Base-by-base conservation (phyloP, 2,113 vertebrate species). In the Sylvietta virens region DNA sequence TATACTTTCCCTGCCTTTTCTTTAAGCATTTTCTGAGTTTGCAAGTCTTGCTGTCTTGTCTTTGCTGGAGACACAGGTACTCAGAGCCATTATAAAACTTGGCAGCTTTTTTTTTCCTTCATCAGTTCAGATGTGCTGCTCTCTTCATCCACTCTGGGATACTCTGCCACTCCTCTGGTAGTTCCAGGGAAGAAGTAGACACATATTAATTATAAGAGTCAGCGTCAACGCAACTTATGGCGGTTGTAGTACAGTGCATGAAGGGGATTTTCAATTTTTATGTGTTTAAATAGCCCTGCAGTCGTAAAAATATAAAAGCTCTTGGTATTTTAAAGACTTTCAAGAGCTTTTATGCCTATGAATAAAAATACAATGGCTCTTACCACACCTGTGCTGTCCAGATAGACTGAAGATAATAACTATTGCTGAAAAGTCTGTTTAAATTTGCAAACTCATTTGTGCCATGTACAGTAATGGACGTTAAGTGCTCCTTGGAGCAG, bases 401-500 rank as follows among this genome's bases (percentile, higher is more conserved):
- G 18, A 23, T 35, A 82, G 66, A 53, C 42, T 24, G 20, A 56
- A 84, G 66, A 42, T 73, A 87, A 21, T 50, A 90, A 26, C 42
- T 88, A 13, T 66, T 90, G 51, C 71, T 86, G 84, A 86, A 83
- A 95, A 94, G 37, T 58, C 57, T 47, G 21, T 86, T 84, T 89
- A 87, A 83, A 92, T 64, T 88, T 88, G 42, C 50, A 79, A 58
- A 84, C 31, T 80, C 14, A 0, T 51, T 82, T 86, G 42, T 94
- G 26, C 44, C 3, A 0, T 78, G 44, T 85, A 62, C n/a, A 58
- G 1, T 95, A 96, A 84, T 53, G 81, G 88, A 84, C 35, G 66
- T 88, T 84, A 81, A 96, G 48, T 86, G 72, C 40, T 95, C 71
- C 84, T 88, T 82, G 45, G 61, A 91, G 79, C 56, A 81, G 85